Conservation (phyloP, 2,888 invertebrate species). For the Philereme vetulata region DNA sequence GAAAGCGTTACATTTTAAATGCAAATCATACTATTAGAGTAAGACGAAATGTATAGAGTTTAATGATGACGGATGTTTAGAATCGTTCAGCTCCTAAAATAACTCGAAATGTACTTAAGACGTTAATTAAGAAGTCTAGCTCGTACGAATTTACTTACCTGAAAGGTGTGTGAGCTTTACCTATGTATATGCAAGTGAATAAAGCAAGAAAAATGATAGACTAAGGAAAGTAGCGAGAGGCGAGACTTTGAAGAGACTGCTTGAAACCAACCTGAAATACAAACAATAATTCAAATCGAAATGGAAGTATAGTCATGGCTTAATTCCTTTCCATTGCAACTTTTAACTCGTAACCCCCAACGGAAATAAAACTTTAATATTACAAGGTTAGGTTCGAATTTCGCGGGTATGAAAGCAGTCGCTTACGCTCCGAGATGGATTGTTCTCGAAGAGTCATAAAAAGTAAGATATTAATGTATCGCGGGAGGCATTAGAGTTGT, state of each 20-base stretch:
- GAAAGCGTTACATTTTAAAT: too few relatives aligned
- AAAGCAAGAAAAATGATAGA: not conserved
- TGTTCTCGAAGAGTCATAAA: constrained; percentile 82
- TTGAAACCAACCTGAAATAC: constrained; percentile 23
- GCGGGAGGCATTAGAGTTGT: constrained; percentile 81
- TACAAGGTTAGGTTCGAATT: constrained; percentile 21
- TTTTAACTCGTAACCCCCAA: constrained; percentile 20
- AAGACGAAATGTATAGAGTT: too few relatives aligned
- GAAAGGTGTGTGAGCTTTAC: too few relatives aligned
- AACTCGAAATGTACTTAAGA: too few relatives aligned
- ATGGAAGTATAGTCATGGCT: constrained; percentile 49
- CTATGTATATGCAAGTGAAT: too few relatives aligned
- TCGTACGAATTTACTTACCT: too few relatives aligned
- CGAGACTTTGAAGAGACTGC: not conserved
- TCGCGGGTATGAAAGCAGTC: constrained; percentile 22
- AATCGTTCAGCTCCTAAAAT: too few relatives aligned
- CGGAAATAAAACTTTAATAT: constrained; percentile 28
- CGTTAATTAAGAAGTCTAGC: too few relatives aligned
- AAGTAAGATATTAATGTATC: constrained; percentile 85
- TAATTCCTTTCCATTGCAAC: constrained; percentile 44
- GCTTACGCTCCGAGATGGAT: constrained; percentile 65
- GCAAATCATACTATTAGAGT: too few relatives aligned
- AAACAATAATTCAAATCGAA: constrained; percentile 31
- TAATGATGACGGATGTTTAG: too few relatives aligned
- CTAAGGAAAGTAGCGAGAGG: not conserved